Percentiles rank a stretch among this genome's conserved stretches.
Conservation (phyloP, 1,140 invertebrate genomes). For the Tetraneura akinire region DNA sequence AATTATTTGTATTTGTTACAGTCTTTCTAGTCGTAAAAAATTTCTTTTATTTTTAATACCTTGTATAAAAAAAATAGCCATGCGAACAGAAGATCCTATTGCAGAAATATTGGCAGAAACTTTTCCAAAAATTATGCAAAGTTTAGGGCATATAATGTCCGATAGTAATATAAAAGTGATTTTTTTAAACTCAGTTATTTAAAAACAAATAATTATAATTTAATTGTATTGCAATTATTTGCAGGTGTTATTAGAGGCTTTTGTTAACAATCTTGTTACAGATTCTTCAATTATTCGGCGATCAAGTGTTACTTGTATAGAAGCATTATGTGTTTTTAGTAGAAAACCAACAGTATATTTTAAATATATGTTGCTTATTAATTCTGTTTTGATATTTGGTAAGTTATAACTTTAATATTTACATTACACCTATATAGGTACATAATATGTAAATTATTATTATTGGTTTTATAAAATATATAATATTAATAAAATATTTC, state of each 20-base stretch:
- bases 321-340: slow-evolving; percentile 35
- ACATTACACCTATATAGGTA: not conserved
- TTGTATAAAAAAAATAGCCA: slow-evolving; percentile 42
- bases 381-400: slow-evolving; percentile 39
- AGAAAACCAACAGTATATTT: slow-evolving; percentile 44
- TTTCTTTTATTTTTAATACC: slow-evolving; percentile 46
- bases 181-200: not conserved
- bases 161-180: slow-evolving; percentile 45
- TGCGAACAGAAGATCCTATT: slow-evolving; percentile 40
- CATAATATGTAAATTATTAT: not conserved
- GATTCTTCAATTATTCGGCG: slow-evolving; percentile 36
- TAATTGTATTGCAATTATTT: not conserved
- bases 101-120: slow-evolving; percentile 41
- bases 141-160: slow-evolving; percentile 47
- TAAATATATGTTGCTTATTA: slow-evolving; percentile 36
- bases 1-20: slow-evolving; percentile 2
- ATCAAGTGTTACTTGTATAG: slow-evolving; percentile 40
- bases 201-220: not conserved
- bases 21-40: slow-evolving; percentile 37
- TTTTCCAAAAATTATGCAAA: slow-evolving; percentile 49
- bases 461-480: not conserved
- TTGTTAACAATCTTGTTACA: slow-evolving; percentile 39
- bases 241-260: slow-evolving; percentile 32
- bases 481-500: too few species aligned
- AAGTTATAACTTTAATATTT: not conserved